phyloP scores from a whole-genome alignment of 1,140 invertebrate species.

The Drosophila mauritiana region DNA sequence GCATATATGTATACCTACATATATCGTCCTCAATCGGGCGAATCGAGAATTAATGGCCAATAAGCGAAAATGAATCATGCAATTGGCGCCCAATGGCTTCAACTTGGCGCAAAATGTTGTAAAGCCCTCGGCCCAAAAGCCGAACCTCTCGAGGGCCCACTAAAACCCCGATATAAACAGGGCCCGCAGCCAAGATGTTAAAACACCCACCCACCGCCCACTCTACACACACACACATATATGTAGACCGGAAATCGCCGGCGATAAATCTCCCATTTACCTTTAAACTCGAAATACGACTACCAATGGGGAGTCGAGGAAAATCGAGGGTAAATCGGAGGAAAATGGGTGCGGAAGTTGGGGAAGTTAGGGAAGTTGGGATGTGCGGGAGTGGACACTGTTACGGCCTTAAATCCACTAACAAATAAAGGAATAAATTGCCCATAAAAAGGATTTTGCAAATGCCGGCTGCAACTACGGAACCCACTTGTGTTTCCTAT shows the following conservation, averaged over 20 bases:
- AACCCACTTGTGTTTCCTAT: conserved; percentile 66
- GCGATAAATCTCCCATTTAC: conserved; percentile 80
- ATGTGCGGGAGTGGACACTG: conserved; percentile 43
- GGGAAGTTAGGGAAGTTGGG: background rate
- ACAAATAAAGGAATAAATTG: conserved; percentile 82
- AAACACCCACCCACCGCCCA: conserved; percentile 25
- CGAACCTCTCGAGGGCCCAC: conserved; percentile 65
- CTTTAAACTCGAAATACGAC: conserved; percentile 80
- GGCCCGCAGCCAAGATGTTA: conserved; percentile 61
- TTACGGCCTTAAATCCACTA: conserved; percentile 79
- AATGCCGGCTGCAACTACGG: conserved; percentile 75
- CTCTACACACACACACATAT: conserved; percentile 11
- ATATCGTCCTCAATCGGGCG: conserved; percentile 11
- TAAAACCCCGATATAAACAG: conserved; percentile 77
- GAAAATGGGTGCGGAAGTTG: conserved; percentile 5
- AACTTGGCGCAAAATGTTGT: conserved; percentile 50
- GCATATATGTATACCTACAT: background rate
- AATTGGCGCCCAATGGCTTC: conserved; percentile 62
- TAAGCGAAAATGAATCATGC: conserved; percentile 73
- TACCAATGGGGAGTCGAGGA: conserved; percentile 45
- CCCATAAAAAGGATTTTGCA: conserved; percentile 81
- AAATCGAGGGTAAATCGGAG: conserved; percentile 10
- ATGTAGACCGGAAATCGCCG: conserved; percentile 65
- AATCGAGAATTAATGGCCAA: conserved; percentile 70
- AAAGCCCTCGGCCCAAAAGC: conserved; percentile 27